phyloP scores from a whole-genome alignment of 2,797 vertebrate genomes.

The Tokudaia muenninki region DNA sequence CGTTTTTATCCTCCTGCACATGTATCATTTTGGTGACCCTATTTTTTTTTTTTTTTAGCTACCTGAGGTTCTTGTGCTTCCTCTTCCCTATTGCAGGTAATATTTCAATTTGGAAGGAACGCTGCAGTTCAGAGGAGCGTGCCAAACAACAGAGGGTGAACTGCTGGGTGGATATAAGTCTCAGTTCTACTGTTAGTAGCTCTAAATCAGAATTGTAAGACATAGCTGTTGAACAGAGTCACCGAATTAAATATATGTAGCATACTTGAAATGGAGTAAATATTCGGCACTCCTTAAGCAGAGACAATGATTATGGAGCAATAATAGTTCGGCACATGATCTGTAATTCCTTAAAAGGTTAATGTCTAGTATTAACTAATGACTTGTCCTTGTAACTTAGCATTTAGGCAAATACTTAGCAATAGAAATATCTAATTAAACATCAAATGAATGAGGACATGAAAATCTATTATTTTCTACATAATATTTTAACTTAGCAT shows the following conservation, averaged over 20 bases:
- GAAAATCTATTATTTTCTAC: not conserved
- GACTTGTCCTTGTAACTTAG: not conserved
- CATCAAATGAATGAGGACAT: not conserved
- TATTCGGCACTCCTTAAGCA: not conserved
- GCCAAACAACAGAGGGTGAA: not conserved
- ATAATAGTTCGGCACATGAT: not conserved
- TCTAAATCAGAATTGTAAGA: not conserved
- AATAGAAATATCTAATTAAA: not conserved
- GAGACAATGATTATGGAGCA: not conserved
- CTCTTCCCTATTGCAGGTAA: not conserved
- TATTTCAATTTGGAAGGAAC: not conserved
- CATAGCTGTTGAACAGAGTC: not conserved
- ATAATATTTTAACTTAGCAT: not conserved
- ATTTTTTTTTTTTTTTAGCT: not conserved
- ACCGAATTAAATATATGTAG: not conserved
- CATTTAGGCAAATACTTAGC: not conserved
- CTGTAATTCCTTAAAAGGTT: not conserved
- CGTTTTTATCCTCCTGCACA: not conserved
- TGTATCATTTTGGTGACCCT: not conserved
- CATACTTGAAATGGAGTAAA: not conserved
- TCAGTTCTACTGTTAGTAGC: not conserved
- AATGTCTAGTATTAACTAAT: not conserved
- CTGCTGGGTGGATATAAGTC: not conserved
- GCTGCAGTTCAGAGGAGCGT: not conserved
- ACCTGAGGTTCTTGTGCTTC: not conserved